These are phyloP conservation scores for Mesorhabditis sp. DNA, from an alignment of 2,888 invertebrate genomes.

Conservation along the genomic window DNA sequence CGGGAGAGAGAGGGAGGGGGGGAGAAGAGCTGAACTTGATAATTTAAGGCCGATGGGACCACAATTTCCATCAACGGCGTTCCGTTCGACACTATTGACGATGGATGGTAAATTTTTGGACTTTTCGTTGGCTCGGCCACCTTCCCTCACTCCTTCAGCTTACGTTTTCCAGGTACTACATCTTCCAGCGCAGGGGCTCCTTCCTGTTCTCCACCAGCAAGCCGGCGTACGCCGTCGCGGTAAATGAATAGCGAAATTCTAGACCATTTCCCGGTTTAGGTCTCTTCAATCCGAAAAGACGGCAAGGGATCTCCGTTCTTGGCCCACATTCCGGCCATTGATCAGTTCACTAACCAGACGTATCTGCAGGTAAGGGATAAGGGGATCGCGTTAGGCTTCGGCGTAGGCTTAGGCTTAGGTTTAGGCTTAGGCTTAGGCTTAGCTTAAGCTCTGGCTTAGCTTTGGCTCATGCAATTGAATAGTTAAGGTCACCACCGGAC, in stretches of 20 bases:
- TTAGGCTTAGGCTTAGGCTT: too few species aligned
- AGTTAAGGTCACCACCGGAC: not conserved
- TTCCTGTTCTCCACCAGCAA: not conserved
- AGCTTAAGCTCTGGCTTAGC: too few species aligned
- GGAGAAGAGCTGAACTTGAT: too few species aligned
- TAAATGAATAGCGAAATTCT: not conserved
- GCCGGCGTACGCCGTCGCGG: not conserved
- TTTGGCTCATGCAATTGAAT: not conserved
- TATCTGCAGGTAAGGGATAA: not conserved
- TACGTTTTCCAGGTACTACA: not conserved
- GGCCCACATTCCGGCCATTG: not conserved
- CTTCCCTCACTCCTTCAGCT: not conserved
- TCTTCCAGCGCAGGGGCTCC: not conserved
- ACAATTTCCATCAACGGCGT: conserved; percentile 1
- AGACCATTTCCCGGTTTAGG: not conserved
- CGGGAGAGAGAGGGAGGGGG: too few species aligned
- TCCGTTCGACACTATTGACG: not conserved
- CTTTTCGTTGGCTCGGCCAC: too few species aligned
- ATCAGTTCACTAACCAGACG: not conserved
- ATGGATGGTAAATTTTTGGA: too few species aligned
- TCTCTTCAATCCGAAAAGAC: not conserved
- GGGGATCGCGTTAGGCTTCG: not conserved
- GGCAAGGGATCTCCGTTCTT: not conserved
- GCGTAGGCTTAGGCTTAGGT: too few species aligned
- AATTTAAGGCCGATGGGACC: not conserved